A percentile compares a stretch with the other conserved stretches of the same genome.
These are phyloP conservation scores for Pangasianodon gigas DNA, from an alignment of 2,113 vertebrate genomes.

Conservation along the genomic window DNA sequence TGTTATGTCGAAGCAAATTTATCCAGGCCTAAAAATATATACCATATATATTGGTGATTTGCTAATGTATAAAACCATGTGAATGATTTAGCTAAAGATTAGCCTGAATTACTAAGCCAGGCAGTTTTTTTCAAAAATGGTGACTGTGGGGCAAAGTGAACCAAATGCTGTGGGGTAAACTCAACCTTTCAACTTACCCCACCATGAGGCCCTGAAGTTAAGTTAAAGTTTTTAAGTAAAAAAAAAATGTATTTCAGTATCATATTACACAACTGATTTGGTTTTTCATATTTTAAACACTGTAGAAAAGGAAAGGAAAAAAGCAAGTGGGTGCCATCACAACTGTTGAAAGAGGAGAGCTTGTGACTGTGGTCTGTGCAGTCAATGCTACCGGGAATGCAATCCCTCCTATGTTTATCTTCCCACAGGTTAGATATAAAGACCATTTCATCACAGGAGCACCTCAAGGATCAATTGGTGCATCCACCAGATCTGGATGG, in stretches of 20 bases:
- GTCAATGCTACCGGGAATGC: not conserved
- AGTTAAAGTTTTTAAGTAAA: no score
- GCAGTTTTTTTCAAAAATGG: not conserved
- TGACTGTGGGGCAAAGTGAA: not conserved
- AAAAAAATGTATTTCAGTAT: no score
- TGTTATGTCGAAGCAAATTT: not conserved
- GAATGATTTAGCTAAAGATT: not conserved
- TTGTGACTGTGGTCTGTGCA: conserved; percentile 53
- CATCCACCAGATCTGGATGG: conserved; percentile 19
- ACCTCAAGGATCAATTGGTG: conserved; percentile 44
- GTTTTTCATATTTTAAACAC: no score
- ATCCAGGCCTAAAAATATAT: not conserved
- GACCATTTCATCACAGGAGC: conserved; percentile 44
- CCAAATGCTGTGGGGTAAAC: not conserved
- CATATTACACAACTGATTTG: not conserved
- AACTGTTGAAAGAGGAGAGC: conserved; percentile 53
- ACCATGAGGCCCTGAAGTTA: no score
- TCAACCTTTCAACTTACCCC: not conserved
- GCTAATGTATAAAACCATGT: not conserved
- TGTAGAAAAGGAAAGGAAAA: conserved; percentile 27
- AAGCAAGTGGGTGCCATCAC: conserved; percentile 51
- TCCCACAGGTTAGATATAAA: conserved; percentile 31
- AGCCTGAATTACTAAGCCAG: not conserved
- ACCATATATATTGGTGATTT: not conserved
- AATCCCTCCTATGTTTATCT: not conserved